A percentile compares a stretch with the other conserved stretches of the same genome.
Evolutionary conservation across 2,888 invertebrate species (phyloP).

Genomic region (Theristus sp.): DNA sequence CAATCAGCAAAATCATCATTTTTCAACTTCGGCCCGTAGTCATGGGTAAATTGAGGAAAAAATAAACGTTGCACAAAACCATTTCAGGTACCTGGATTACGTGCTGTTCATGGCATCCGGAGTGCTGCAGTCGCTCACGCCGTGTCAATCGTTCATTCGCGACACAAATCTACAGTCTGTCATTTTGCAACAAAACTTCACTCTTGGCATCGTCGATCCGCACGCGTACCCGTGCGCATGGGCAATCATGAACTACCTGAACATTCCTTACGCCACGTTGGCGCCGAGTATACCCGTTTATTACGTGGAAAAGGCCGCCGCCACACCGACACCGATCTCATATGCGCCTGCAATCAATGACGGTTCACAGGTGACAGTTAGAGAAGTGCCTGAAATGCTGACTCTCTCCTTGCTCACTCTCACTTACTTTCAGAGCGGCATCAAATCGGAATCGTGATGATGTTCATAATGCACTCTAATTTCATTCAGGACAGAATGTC

Average conservation of each 20-base stretch:
- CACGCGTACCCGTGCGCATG: conserved; percentile 2
- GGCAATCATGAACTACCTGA: neutral
- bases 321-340: neutral
- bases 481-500: neutral
- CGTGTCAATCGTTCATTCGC: too few relatives aligned
- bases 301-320: neutral
- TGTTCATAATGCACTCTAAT: too few relatives aligned
- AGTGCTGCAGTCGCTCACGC: too few relatives aligned
- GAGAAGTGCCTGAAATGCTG: too few relatives aligned
- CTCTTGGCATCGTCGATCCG: neutral
- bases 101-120: neutral
- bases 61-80: too few relatives aligned
- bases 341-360: neutral
- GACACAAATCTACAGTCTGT: too few relatives aligned
- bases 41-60: neutral
- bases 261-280: neutral
- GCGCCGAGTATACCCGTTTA: neutral
- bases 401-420: neutral
- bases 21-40: too few relatives aligned
- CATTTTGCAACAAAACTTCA: too few relatives aligned
- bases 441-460: too few relatives aligned
- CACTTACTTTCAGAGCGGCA: too few relatives aligned
- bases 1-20: neutral
- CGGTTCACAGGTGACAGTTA: neutral
- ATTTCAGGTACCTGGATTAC: neutral